These are phyloP conservation scores for Atherinomorus stipes DNA, from an alignment of 2,113 vertebrate species.

Conservation along the genomic window DNA sequence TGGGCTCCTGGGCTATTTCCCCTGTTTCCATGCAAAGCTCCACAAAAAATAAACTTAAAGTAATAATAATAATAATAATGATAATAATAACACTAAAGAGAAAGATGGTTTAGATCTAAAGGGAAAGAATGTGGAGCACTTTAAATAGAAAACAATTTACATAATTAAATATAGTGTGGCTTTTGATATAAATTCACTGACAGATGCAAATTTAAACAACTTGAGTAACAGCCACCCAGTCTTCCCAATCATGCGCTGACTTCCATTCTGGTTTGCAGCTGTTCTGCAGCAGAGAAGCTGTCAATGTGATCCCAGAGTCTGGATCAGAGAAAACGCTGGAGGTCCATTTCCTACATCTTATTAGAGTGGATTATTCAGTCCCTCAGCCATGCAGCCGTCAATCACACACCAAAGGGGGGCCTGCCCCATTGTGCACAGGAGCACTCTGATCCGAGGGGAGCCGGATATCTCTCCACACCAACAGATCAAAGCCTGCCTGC, in stretches of 20 bases:
- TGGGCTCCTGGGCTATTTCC: too few species aligned
- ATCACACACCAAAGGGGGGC: slow-evolving; percentile 78
- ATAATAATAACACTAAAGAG: too few species aligned
- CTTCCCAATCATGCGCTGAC: slow-evolving; percentile 23
- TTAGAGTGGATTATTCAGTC: slow-evolving; percentile 82
- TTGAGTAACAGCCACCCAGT: not conserved
- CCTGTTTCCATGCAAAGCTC: not conserved
- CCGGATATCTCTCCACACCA: slow-evolving; percentile 81
- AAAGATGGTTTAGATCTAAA: too few species aligned
- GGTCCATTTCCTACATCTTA: slow-evolving; percentile 82
- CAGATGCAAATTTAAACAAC: not conserved
- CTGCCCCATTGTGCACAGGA: slow-evolving; percentile 67
- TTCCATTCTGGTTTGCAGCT: slow-evolving; percentile 62
- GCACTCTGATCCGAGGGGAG: slow-evolving; percentile 72
- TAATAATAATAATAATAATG: too few species aligned
- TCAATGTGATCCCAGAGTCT: slow-evolving; percentile 68
- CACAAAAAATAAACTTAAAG: not conserved
- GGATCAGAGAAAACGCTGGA: slow-evolving; percentile 74
- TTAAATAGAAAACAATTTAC: too few species aligned
- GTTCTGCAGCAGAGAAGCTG: slow-evolving; percentile 58
- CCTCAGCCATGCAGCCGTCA: slow-evolving; percentile 79
- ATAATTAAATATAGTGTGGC: too few species aligned
- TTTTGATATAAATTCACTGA: too few species aligned
- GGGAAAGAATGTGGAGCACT: too few species aligned
- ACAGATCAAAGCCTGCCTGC: slow-evolving; percentile 80